Evolutionary conservation across 2,888 invertebrate genomes (phyloP), one percentile per base, ranked within the genome.

Genomic region (Argyresthia goedartella): DNA sequence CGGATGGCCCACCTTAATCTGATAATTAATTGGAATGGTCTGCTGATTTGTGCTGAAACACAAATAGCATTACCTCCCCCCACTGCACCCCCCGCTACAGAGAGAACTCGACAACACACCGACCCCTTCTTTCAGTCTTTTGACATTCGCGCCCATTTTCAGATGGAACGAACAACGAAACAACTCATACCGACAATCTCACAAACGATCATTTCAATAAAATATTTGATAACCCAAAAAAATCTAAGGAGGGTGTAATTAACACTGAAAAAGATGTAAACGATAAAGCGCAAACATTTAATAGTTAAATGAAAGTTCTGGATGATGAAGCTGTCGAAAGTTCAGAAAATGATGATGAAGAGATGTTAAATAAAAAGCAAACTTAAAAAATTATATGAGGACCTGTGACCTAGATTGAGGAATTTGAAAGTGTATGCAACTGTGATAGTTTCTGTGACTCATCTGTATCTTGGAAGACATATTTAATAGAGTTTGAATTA

Each of bases 1-100:
- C 65, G 73, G 73, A 76, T 80, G 69, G 78, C 80, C 81, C 85
- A 84, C 85, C 80, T 86, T 85, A 86, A 87, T 86, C 82, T 80
- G 71, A 84, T 86, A 84, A 87, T 87, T 86, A 86, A 87, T 87
- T 81, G 81, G 82, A 78, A 76, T 71, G 73, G 81, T 79, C 79
- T 75, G 74, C 70, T 85, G 86, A 86, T 87, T 86, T 85, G 85
- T 84, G 76, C 70, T 73, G 77, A 53, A 63, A 76, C 85, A 72
- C 76, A 86, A 86, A 87, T 86, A 87, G 85, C 75, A 64, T 60
- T 65, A 67, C 67, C 63, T 70, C 59, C 68, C 64, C 73, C 73
- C 74, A 71, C 63, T 53, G 59, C 53, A 54, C 60, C 50, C 59
- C 64, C 59, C 60, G 53, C 52, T 54, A 63, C 69, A 67, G 67